Evolutionary conservation across 2,113 vertebrate genomes (phyloP).

Genomic region (Otus sunia): DNA sequence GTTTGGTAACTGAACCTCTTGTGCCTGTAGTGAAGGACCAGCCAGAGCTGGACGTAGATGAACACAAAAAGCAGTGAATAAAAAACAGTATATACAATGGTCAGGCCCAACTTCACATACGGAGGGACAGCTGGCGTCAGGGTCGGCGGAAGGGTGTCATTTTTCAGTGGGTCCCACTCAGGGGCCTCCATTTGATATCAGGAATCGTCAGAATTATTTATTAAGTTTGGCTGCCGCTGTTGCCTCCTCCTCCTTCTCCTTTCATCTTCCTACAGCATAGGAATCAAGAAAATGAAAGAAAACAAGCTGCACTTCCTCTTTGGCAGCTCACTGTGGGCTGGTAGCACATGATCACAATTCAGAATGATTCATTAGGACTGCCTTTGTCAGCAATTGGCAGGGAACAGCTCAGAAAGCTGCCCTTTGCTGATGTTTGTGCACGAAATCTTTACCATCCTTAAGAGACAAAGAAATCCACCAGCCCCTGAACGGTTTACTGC

Average conservation of each 20-base stretch:
- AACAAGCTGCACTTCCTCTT: conserved; percentile 86
- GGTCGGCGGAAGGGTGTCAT: conserved; percentile 83
- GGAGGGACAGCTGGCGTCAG: conserved; percentile 88
- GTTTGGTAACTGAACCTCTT: conserved; percentile 97
- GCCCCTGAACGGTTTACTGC: background rate
- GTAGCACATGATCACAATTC: conserved; percentile 76
- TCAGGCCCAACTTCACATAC: conserved; percentile 90
- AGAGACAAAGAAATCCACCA: conserved; percentile 16
- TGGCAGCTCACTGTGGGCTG: conserved; percentile 72
- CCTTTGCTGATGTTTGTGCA: conserved; percentile 34
- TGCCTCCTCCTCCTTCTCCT: conserved; percentile 54
- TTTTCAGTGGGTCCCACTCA: conserved; percentile 74
- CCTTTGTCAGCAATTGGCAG: conserved; percentile 80
- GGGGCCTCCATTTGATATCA: conserved; percentile 70
- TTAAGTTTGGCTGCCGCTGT: conserved; percentile 51
- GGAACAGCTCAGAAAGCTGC: conserved; percentile 54
- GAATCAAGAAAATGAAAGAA: conserved; percentile 72
- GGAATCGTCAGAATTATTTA: conserved; percentile 52
- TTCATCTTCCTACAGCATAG: conserved; percentile 69
- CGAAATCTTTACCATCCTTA: background rate
- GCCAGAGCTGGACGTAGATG: conserved; percentile 93
- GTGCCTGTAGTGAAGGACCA: conserved; percentile 92
- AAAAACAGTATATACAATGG: conserved; percentile 89
- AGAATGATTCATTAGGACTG: conserved; percentile 70
- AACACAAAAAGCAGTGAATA: conserved; percentile 94